Evolutionary conservation across 2,888 invertebrate species (phyloP).

Genomic region (Sarcophaga carnaria): DNA sequence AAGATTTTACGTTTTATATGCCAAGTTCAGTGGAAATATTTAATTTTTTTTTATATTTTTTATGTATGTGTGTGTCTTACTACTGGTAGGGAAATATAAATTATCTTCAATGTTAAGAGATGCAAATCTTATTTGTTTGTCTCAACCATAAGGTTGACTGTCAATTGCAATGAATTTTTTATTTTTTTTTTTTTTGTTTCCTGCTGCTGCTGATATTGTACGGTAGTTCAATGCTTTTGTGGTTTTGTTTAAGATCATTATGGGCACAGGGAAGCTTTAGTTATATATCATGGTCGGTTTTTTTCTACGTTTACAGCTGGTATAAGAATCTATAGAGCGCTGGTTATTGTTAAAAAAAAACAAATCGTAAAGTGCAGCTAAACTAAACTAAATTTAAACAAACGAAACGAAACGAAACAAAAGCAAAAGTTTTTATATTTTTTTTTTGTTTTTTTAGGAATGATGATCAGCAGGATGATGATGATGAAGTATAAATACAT

Average conservation of each 20-base stretch:
- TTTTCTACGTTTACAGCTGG: conserved; percentile 25
- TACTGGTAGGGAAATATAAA: conserved; percentile 58
- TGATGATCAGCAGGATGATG: neutral
- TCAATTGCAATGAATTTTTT: conserved; percentile 60
- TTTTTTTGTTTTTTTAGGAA: neutral
- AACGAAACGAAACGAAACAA: conserved; percentile 40
- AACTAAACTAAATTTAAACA: neutral
- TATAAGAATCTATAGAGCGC: neutral
- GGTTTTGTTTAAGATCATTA: conserved; percentile 51
- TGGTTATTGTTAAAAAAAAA: neutral
- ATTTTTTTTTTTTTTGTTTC: conserved; percentile 29
- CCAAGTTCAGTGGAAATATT: no score
- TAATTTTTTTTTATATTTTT: no score
- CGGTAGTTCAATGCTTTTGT: neutral
- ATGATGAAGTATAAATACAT: conserved; percentile 7
- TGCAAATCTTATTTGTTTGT: conserved; percentile 64
- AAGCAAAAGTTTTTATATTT: conserved; percentile 56
- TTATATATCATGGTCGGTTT: conserved; percentile 5
- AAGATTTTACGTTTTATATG: no score
- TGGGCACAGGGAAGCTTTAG: conserved; percentile 35
- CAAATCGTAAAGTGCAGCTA: neutral
- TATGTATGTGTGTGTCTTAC: neutral
- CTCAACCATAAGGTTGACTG: conserved; percentile 51
- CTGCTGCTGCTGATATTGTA: conserved; percentile 1
- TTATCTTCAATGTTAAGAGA: conserved; percentile 65